These are phyloP conservation scores for Leptestheria dahalacensis DNA, from an alignment of 1,140 invertebrate genomes.

Conservation along the genomic window DNA sequence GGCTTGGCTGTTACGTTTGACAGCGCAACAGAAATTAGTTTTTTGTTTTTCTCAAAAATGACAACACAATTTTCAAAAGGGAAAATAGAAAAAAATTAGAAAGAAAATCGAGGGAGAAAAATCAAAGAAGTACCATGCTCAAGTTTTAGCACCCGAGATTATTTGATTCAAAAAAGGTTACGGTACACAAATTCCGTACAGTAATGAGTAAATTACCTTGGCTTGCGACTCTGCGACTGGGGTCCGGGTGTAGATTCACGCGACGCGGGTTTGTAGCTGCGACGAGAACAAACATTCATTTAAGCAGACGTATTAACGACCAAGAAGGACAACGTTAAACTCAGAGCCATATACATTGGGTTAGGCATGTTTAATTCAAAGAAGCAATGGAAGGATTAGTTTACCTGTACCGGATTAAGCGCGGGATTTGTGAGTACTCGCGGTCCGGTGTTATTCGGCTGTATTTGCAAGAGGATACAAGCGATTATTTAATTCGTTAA, in stretches of 20 bases:
- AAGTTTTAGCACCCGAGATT: too few relatives aligned
- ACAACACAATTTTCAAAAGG: background rate
- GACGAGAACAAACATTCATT: conserved; percentile 1
- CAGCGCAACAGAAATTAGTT: conserved; percentile 3
- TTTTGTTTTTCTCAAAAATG: conserved; percentile 1
- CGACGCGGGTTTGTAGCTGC: conserved; percentile 14
- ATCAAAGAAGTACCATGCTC: too few relatives aligned
- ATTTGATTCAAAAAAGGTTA: background rate
- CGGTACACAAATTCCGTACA: background rate
- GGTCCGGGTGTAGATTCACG: conserved; percentile 17
- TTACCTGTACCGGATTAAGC: conserved; percentile 21
- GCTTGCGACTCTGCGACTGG: conserved; percentile 11
- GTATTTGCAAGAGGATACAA: conserved; percentile 15
- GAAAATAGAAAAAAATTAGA: background rate
- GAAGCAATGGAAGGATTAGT: background rate
- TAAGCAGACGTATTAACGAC: background rate
- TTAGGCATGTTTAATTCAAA: background rate
- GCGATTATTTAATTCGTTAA: background rate
- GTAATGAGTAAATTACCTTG: background rate
- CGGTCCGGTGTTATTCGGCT: conserved; percentile 21
- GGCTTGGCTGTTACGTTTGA: conserved; percentile 15
- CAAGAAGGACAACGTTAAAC: background rate
- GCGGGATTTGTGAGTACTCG: conserved; percentile 19
- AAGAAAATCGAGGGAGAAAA: too few relatives aligned
- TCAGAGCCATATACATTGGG: background rate